Conservation (phyloP, 2,797 vertebrate genomes). For the Sitta carolinensis region DNA sequence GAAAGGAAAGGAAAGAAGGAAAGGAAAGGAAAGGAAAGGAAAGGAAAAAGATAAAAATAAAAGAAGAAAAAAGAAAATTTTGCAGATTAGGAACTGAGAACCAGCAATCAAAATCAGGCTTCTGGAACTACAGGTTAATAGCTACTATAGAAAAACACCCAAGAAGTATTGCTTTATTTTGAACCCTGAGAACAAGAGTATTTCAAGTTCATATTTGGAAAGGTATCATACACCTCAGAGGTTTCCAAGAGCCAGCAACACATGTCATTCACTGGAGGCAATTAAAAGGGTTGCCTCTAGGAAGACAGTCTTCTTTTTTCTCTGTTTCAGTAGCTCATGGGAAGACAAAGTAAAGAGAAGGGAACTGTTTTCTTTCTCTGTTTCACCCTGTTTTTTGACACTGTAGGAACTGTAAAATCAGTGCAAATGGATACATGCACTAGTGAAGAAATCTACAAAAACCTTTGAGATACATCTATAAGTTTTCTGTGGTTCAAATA, state of each 20-base stretch:
- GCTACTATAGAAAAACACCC: background rate
- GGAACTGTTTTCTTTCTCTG: background rate
- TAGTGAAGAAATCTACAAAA: background rate
- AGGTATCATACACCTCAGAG: accelerated
- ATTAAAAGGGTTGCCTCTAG: background rate
- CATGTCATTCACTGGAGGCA: background rate
- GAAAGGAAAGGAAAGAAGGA: accelerated
- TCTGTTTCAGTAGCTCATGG: background rate
- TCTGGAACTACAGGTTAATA: background rate
- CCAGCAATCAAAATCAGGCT: background rate
- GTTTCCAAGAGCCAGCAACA: background rate
- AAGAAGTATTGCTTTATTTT: background rate
- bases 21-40: too few relatives aligned
- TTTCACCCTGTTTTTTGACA: background rate
- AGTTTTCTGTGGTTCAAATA: background rate
- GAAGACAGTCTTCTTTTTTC: background rate
- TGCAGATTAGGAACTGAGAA: background rate
- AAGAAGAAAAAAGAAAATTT: accelerated
- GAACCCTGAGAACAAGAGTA: background rate
- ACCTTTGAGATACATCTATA: background rate
- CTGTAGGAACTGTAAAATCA: background rate
- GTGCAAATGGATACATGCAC: background rate
- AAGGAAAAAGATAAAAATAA: too few relatives aligned
- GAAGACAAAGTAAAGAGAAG: background rate
- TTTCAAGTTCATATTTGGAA: background rate